These are phyloP conservation scores for Trypoxylon attenuatum DNA, from an alignment of 2,888 invertebrate genomes.

Conservation along the genomic window DNA sequence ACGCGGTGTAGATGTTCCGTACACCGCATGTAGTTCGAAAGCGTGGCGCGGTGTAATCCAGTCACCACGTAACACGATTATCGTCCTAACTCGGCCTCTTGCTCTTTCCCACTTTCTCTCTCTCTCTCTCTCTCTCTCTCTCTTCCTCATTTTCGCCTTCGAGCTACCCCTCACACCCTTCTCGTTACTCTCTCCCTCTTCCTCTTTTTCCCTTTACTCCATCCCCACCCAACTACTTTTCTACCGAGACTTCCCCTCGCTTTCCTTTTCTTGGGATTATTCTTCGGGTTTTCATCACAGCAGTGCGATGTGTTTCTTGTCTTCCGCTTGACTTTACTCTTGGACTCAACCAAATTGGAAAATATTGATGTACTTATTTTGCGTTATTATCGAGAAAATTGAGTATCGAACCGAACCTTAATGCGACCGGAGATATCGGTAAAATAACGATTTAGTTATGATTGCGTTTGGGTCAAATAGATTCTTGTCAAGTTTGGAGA, in stretches of 20 bases:
- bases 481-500: too few species aligned
- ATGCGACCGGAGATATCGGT: too few species aligned
- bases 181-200: conserved; percentile 32
- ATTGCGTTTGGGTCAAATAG: too few species aligned
- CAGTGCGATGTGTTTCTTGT: too few species aligned
- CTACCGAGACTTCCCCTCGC: conserved; percentile 16
- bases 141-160: conserved; percentile 26
- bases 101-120: conserved; percentile 43
- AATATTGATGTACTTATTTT: too few species aligned
- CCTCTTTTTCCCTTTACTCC: conserved; percentile 18
- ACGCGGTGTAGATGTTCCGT: conserved; percentile 27
- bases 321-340: too few species aligned
- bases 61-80: conserved; percentile 71
- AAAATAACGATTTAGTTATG: too few species aligned
- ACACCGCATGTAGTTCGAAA: conserved; percentile 53
- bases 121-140: conserved; percentile 34
- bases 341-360: too few species aligned
- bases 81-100: conserved; percentile 63
- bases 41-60: conserved; percentile 71
- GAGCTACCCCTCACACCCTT: conserved; percentile 33
- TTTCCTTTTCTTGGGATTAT: background rate
- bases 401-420: too few species aligned
- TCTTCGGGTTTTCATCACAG: conserved; percentile 1
- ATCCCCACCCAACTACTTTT: conserved; percentile 34
- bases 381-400: too few species aligned